A percentile compares a stretch with the other conserved stretches of the same genome.
Evolutionary conservation across 2,888 invertebrate genomes (phyloP).

Genomic region (Tetanocera ferruginea): DNA sequence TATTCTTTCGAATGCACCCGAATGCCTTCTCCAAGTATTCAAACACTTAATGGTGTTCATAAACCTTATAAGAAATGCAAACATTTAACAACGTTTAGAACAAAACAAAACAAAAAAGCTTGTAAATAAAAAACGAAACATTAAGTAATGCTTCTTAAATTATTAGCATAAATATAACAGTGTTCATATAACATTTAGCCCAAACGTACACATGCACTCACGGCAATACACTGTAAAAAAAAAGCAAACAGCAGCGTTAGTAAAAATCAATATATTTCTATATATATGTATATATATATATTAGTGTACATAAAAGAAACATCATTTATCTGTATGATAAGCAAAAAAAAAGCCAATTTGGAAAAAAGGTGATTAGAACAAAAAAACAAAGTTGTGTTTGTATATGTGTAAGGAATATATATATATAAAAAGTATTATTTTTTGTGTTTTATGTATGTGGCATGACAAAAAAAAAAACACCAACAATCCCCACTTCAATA

Average conservation of each 20-base stretch:
- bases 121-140: not conserved
- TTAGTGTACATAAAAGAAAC: constrained; percentile 30
- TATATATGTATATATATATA: constrained; percentile 11
- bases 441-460: constrained; percentile 9
- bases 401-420: constrained; percentile 10
- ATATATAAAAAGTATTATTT: constrained; percentile 2
- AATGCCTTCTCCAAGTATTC: too few species aligned
- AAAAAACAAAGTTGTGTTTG: constrained; percentile 21
- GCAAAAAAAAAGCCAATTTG: constrained; percentile 25
- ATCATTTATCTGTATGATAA: constrained; percentile 30
- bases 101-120: not conserved
- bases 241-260: constrained; percentile 12
- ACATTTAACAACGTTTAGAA: too few species aligned
- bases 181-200: constrained; percentile 21
- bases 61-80: too few species aligned
- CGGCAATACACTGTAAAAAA: constrained; percentile 32
- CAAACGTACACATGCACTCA: not conserved
- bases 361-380: constrained; percentile 36
- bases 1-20: too few species aligned
- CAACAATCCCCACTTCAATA: constrained; percentile 22
- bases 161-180: not conserved
- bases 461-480: constrained; percentile 25
- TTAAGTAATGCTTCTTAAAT: not conserved
- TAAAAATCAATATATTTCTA: not conserved
- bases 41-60: too few species aligned